phyloP scores from a whole-genome alignment of 92 coral and sea anemone genomes.

The Porites evermanni region DNA sequence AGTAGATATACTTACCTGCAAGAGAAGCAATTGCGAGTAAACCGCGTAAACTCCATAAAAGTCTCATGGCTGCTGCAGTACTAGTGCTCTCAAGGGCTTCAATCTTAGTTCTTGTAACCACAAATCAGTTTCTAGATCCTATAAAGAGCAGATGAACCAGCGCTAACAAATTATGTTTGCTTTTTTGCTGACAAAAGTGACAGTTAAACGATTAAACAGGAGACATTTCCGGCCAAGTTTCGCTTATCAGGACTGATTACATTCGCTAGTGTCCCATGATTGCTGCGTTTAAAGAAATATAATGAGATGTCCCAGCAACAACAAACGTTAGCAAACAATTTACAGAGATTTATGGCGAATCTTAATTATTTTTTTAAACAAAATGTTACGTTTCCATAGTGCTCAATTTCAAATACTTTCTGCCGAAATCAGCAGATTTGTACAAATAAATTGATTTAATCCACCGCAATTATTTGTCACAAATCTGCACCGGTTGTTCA shows the following conservation, averaged over 20 bases:
- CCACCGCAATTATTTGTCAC: background rate
- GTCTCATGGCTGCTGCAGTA: background rate
- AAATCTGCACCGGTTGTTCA: background rate
- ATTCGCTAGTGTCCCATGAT: background rate
- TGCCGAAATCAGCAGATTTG: background rate
- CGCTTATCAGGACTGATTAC: slow-evolving; percentile 10
- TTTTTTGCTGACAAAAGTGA: slow-evolving; percentile 13
- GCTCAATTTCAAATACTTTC: background rate
- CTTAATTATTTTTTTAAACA: background rate
- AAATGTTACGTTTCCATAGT: slow-evolving; percentile 5
- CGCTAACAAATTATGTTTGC: slow-evolving; percentile 28
- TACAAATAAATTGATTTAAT: background rate
- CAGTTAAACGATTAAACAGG: slow-evolving; percentile 8
- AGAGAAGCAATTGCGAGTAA: slow-evolving; percentile 2
- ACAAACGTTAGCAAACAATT: slow-evolving; percentile 10
- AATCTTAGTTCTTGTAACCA: background rate
- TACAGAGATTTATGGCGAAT: background rate
- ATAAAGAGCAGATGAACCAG: slow-evolving; percentile 19
- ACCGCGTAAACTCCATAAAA: slow-evolving; percentile 6
- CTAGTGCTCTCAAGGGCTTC: background rate
- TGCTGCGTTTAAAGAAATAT: slow-evolving; percentile 28
- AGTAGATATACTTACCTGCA: slow-evolving; percentile 5
- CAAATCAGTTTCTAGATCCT: background rate
- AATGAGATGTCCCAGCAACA: slow-evolving; percentile 19
- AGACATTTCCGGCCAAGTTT: slow-evolving; percentile 28